Conservation (phyloP, 2,113 vertebrate genomes). For the Datnioides undecimradiatus region DNA sequence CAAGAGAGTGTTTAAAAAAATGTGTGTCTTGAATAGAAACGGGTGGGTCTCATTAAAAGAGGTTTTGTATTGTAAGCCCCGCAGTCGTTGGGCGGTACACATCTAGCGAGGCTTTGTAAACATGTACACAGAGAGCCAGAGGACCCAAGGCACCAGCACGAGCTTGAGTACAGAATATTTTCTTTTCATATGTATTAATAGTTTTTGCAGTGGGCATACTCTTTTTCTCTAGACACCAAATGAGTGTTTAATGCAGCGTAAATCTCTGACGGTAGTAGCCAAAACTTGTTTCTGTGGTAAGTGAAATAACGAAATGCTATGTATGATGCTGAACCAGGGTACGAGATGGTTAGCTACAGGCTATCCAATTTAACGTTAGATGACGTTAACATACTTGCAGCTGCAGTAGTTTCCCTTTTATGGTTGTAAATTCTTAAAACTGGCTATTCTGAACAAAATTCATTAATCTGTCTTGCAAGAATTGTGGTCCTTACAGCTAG, state of each 20-base stretch:
- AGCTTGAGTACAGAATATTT: slow-evolving; percentile 12
- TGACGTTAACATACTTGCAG: not conserved
- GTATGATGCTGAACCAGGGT: not conserved
- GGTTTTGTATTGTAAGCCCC: not conserved
- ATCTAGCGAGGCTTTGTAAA: not conserved
- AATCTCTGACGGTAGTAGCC: not conserved
- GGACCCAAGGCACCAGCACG: slow-evolving; percentile 62
- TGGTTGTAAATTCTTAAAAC: not conserved
- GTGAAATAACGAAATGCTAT: slow-evolving; percentile 12
- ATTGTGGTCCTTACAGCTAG: too few relatives aligned
- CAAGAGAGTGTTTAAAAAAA: not conserved
- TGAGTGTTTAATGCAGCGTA: not conserved
- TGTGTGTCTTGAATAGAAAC: not conserved
- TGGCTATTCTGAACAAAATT: not conserved
- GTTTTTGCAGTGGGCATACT: not conserved
- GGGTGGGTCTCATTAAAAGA: not conserved
- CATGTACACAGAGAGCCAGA: slow-evolving; percentile 10
- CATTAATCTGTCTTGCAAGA: too few relatives aligned
- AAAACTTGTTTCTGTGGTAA: slow-evolving; percentile 33
- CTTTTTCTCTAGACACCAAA: not conserved
- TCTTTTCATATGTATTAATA: not conserved
- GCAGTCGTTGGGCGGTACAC: not conserved
- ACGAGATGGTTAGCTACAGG: slow-evolving; percentile 22
- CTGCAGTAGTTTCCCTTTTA: not conserved
- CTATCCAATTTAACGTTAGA: slow-evolving; percentile 4